phyloP scores from a whole-genome alignment of 2,888 invertebrate species.

The Syritta pipiens region DNA sequence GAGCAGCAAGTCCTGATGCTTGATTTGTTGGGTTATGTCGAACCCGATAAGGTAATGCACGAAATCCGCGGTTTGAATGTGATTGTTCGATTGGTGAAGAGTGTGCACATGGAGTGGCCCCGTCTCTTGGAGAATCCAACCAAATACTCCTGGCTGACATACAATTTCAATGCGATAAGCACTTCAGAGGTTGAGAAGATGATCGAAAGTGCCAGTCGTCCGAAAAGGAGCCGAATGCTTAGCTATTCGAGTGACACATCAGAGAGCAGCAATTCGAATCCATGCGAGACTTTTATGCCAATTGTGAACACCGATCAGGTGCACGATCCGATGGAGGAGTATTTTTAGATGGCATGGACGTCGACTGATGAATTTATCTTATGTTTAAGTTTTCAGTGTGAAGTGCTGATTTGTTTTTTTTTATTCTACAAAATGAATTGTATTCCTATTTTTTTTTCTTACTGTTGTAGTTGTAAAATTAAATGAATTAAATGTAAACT shows the following conservation, averaged over 20 bases:
- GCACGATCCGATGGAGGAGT: slow-evolving; percentile 46
- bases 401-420: neutral
- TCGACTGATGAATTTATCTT: neutral
- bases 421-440: too few relatives aligned
- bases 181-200: slow-evolving; percentile 62
- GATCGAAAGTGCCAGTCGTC: too few relatives aligned
- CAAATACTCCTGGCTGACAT: slow-evolving; percentile 71
- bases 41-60: slow-evolving; percentile 71
- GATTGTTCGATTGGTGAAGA: slow-evolving; percentile 72
- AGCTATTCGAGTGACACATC: slow-evolving; percentile 32
- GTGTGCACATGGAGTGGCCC: slow-evolving; percentile 71
- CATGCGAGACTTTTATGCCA: slow-evolving; percentile 49
- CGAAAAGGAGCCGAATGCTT: neutral
- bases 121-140: slow-evolving; percentile 70
- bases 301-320: slow-evolving; percentile 42
- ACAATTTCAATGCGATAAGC: slow-evolving; percentile 71
- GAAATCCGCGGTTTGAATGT: slow-evolving; percentile 74
- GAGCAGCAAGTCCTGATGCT: slow-evolving; percentile 70
- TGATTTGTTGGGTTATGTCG: slow-evolving; percentile 71
- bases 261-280: slow-evolving; percentile 18
- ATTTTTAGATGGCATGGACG: slow-evolving; percentile 4
- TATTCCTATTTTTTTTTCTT: too few relatives aligned
- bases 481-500: too few relatives aligned
- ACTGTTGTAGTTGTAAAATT: too few relatives aligned
- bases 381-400: neutral